Evolutionary conservation across 2,113 vertebrate species (phyloP).

Genomic region (Heptranchias perlo): DNA sequence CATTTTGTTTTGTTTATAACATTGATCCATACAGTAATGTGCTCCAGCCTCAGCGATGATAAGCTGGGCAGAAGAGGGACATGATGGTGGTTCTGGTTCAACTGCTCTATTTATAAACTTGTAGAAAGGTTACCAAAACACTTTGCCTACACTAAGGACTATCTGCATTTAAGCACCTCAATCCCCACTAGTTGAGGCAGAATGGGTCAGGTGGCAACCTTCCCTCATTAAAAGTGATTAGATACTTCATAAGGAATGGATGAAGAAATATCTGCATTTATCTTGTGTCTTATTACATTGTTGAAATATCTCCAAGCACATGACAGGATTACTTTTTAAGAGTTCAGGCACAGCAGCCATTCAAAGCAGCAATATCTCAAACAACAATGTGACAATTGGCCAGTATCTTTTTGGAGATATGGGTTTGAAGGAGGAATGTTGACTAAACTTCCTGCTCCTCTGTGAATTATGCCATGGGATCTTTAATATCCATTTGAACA

Average conservation of each 20-base stretch:
- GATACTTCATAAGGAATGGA: neutral
- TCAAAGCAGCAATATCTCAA: neutral
- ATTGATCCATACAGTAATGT: neutral
- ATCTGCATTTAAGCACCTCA: neutral
- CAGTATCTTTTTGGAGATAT: neutral
- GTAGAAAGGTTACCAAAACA: neutral
- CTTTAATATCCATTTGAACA: neutral
- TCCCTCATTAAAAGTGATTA: neutral
- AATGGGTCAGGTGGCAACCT: neutral
- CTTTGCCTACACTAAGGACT: neutral
- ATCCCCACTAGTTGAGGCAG: neutral
- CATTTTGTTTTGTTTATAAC: neutral
- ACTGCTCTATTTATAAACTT: neutral
- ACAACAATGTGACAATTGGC: neutral
- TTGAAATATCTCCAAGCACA: neutral
- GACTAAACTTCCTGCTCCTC: neutral
- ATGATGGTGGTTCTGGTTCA: neutral
- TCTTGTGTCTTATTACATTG: neutral
- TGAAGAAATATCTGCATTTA: neutral
- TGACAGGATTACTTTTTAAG: neutral
- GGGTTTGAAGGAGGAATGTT: neutral
- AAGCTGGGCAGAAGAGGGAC: neutral
- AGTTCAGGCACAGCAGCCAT: neutral
- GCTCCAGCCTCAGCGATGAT: neutral
- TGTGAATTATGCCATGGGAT: neutral